Base-by-base conservation (phyloP, 2,797 vertebrate genomes). In the Gallinago solitaria region DNA sequence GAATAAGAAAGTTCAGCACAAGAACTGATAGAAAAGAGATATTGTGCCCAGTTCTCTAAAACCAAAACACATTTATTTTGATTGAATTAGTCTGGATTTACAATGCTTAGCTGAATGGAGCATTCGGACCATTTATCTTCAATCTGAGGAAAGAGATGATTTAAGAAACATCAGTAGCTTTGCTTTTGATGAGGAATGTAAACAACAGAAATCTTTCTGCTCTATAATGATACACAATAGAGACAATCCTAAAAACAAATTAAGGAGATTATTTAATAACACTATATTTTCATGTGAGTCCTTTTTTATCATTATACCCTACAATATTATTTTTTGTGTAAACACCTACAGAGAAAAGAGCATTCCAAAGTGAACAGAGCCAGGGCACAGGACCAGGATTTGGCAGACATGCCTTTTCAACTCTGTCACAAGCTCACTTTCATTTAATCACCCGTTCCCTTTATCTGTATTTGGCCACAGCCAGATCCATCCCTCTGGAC, bases 381-480 rank as follows among this genome's bases (percentile, higher is more conserved):
- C 39, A 88, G 41, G 35, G 16, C 51, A 83, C 20, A 74, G 28
- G 9, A 53, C 20, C 32, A 60, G 45, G n/a, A 63, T 4, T 54
- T 33, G 18, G 13, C 16, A 30, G 3, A 9, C 3, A 12, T 60
- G 23, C 10, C 33, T 37, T 57, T 45, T 57, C 4, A 69, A 23
- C 23, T 39, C 25, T 59, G 4, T n/a, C 64, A 60, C 15, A 32
- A 54, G 5, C 27, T 67, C 24, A 25, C 18, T 33, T 56, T 53
- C 17, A 41, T 51, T 57, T 60, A 0, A 27, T 28, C 19, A 45
- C 37, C 3, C 30, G 41, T 25, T 51, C 37, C 32, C 33, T 28
- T 37, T 10, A 8, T 9, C 8, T 1, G 1, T 18, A 27, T 33
- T 32, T 50, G 23, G 69, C 12, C 18, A 24, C 0, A 69, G 27